Conservation (phyloP, 2,797 vertebrate species). For the Nasua narica region DNA sequence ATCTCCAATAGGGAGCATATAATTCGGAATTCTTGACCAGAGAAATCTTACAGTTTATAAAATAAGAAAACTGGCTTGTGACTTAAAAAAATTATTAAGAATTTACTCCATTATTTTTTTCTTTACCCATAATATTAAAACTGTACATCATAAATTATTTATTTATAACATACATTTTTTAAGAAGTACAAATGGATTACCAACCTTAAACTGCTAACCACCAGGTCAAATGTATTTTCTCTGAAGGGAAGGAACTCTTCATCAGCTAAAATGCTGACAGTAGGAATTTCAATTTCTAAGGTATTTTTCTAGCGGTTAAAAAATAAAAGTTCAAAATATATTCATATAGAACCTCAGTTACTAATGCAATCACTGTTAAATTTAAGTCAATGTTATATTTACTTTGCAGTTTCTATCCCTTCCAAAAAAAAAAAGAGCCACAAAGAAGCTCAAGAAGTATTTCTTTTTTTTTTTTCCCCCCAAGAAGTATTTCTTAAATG, state of each 20-base stretch:
- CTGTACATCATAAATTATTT: neutral
- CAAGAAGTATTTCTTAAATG: constrained; percentile 32
- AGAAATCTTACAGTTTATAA: neutral
- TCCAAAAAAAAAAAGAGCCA: neutral
- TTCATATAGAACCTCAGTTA: constrained; percentile 32
- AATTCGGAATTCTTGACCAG: neutral
- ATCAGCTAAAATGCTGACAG: constrained; percentile 87
- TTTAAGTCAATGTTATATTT: neutral
- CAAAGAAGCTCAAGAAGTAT: neutral
- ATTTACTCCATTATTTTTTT: constrained; percentile 13
- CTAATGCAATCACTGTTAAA: constrained; percentile 6
- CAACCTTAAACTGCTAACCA: constrained; percentile 95
- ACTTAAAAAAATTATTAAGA: neutral
- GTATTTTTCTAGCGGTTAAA: constrained; percentile 85
- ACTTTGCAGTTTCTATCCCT: neutral
- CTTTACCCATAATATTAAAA: neutral
- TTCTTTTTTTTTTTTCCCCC: too few relatives aligned
- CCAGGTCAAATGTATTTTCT: constrained; percentile 94
- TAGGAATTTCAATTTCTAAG: constrained; percentile 86
- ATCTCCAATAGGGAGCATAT: neutral
- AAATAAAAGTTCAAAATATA: constrained; percentile 53
- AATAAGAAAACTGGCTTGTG: neutral
- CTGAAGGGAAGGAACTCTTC: constrained; percentile 96
- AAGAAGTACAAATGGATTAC: constrained; percentile 8
- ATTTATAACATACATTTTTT: neutral